A percentile compares a stretch with the other conserved stretches of the same genome.
Evolutionary conservation across 1,140 invertebrate genomes (phyloP).

Genomic region (Megathymus violae): DNA sequence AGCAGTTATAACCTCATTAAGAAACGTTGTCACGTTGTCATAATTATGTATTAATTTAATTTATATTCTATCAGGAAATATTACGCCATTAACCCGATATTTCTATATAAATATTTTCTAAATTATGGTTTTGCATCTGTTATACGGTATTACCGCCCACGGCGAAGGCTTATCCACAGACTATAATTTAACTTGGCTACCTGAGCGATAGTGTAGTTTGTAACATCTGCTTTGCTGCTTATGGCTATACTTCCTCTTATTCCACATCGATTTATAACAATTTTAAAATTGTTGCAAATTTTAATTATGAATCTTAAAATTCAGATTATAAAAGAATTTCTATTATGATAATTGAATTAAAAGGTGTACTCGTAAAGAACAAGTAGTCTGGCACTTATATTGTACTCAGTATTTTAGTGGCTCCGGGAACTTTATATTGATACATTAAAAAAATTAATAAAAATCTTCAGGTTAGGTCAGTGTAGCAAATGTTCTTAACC

Average conservation of each 20-base stretch:
- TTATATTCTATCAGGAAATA: background rate
- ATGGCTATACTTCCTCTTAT: background rate
- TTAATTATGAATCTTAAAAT: background rate
- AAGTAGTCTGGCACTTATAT: no score
- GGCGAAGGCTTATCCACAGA: background rate
- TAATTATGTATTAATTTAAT: background rate
- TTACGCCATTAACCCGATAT: background rate
- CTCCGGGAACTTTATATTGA: no score
- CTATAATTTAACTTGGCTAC: background rate
- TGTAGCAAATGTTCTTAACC: no score
- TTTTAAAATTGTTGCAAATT: background rate
- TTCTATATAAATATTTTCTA: background rate
- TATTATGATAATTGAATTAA: background rate
- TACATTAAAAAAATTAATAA: no score
- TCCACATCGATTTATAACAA: background rate
- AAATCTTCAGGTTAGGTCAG: no score
- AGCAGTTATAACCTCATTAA: background rate
- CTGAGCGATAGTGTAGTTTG: constrained; percentile 1
- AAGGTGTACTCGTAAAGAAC: no score
- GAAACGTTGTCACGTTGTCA: background rate
- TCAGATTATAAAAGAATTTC: background rate
- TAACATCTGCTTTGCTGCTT: background rate
- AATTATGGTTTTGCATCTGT: background rate
- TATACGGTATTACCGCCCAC: background rate
- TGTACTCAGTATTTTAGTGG: no score